These are phyloP conservation scores for Aricia artaxerxes DNA, from an alignment of 2,888 invertebrate genomes.

Conservation along the genomic window DNA sequence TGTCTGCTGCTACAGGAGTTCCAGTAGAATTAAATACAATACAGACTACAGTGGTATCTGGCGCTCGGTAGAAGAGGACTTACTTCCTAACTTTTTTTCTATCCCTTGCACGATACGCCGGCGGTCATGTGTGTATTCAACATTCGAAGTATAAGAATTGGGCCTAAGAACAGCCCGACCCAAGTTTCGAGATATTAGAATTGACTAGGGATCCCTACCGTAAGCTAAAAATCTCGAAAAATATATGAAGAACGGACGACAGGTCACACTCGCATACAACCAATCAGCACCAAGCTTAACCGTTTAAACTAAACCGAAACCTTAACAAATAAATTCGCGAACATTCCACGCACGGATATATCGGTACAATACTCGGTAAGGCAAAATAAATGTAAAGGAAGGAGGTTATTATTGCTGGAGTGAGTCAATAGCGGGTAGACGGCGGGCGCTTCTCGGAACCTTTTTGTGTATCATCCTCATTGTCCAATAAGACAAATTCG, in stretches of 20 bases:
- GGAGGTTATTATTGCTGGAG: constrained; percentile 70
- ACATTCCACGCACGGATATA: neutral
- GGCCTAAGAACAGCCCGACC: too few relatives aligned
- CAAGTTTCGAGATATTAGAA: neutral
- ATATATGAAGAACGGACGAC: too few relatives aligned
- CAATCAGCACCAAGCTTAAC: neutral
- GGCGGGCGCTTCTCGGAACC: constrained; percentile 71
- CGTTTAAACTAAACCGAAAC: neutral
- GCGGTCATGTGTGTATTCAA: too few relatives aligned
- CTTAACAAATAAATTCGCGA: neutral
- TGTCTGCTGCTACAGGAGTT: too few relatives aligned
- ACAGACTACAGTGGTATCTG: too few relatives aligned
- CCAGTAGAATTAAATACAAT: too few relatives aligned
- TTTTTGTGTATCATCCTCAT: constrained; percentile 76
- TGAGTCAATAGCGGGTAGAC: constrained; percentile 70
- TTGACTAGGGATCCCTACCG: neutral
- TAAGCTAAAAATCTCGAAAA: neutral
- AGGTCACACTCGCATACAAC: neutral
- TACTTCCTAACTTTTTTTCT: too few relatives aligned
- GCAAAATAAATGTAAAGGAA: constrained; percentile 52
- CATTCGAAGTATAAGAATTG: neutral
- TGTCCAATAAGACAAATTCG: constrained; percentile 73
- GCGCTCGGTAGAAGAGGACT: neutral
- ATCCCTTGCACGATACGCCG: too few relatives aligned
- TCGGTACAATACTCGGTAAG: constrained; percentile 25